Evolutionary conservation across 2,888 invertebrate species (phyloP).

Genomic region (Agyllia agylla): DNA sequence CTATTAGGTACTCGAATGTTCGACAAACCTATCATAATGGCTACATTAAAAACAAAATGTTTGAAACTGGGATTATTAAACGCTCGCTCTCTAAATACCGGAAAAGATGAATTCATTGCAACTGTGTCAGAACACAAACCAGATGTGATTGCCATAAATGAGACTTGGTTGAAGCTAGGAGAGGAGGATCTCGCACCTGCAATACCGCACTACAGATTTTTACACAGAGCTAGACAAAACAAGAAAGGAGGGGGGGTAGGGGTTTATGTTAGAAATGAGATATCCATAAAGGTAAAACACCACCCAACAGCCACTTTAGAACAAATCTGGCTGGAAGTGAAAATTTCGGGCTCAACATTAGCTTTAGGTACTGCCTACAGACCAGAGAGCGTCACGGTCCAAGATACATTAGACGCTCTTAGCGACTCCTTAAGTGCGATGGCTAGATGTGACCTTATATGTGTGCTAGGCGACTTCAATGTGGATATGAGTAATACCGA

Average conservation of each 20-base stretch:
- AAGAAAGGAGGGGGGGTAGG: conserved; percentile 13
- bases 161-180: not conserved
- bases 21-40: no score
- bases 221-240: conserved; percentile 7
- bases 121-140: not conserved
- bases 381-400: no score
- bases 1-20: no score
- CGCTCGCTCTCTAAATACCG: conserved; percentile 10
- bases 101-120: conserved; percentile 6
- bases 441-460: no score
- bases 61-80: conserved; percentile 7
- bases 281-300: not conserved
- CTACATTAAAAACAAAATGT: not conserved
- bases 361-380: no score
- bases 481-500: no score
- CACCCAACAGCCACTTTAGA: not conserved
- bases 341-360: no score
- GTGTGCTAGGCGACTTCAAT: no score
- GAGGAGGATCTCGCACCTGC: not conserved
- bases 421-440: no score
- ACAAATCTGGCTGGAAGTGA: no score
- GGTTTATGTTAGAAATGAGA: conserved; percentile 4
- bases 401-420: no score
- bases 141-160: not conserved
- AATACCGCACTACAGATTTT: conserved; percentile 1